Percentiles rank a stretch among this genome's conserved stretches.
Conservation (phyloP, 2,113 vertebrate genomes). For the Sebastes fasciatus region DNA sequence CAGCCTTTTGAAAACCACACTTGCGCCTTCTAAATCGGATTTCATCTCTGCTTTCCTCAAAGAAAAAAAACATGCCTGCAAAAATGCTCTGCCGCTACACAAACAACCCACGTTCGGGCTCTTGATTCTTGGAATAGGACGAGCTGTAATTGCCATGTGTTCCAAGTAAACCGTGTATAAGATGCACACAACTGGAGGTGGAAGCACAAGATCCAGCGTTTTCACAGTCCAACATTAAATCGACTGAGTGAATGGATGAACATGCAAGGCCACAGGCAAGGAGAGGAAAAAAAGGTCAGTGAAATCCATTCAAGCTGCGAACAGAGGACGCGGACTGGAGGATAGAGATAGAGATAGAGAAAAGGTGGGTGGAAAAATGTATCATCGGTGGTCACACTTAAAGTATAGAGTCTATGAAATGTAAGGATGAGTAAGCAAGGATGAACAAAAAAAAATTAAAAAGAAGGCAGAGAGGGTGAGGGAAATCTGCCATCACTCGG, state of each 20-base stretch:
- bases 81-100: slow-evolving; percentile 33
- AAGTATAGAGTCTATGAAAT: slow-evolving; percentile 53
- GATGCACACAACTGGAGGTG: slow-evolving; percentile 23
- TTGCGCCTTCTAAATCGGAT: slow-evolving; percentile 25
- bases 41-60: slow-evolving; percentile 24
- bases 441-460: slow-evolving; percentile 9
- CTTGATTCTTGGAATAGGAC: slow-evolving; percentile 41
- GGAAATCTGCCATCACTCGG: slow-evolving; percentile 66
- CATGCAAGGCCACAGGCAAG: slow-evolving; percentile 40
- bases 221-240: slow-evolving; percentile 43
- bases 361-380: slow-evolving; percentile 43
- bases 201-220: not conserved
- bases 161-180: slow-evolving; percentile 26
- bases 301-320: slow-evolving; percentile 45
- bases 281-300: slow-evolving; percentile 33
- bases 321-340: slow-evolving; percentile 38
- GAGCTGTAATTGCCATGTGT: slow-evolving; percentile 42
- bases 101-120: slow-evolving; percentile 41
- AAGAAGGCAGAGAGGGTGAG: slow-evolving; percentile 34
- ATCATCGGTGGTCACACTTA: slow-evolving; percentile 48
- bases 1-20: slow-evolving; percentile 56
- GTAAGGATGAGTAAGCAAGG: slow-evolving; percentile 51
- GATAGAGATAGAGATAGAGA: slow-evolving; percentile 21
- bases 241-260: slow-evolving; percentile 32
- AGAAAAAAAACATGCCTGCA: slow-evolving; percentile 34